These are phyloP conservation scores for Zaprionus gabonicus DNA, from an alignment of 1,140 invertebrate species.

Conservation along the genomic window DNA sequence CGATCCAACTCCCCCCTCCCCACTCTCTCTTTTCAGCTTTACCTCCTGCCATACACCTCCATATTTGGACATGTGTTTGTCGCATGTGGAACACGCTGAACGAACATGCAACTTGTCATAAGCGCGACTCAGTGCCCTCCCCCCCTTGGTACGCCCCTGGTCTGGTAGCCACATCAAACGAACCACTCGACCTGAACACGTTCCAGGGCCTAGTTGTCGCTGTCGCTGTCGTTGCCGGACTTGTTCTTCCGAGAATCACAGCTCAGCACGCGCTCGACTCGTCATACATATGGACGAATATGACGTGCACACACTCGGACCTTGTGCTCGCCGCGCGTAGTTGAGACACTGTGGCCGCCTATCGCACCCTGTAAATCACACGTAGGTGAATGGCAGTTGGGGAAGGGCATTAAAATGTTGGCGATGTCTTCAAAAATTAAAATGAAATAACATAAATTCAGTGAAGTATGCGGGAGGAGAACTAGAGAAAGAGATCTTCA, in stretches of 20 bases:
- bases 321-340: neutral
- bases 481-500: neutral
- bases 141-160: neutral
- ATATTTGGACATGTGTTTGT: conserved; percentile 40
- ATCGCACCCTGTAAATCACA: conserved; percentile 58
- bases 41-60: conserved; percentile 3
- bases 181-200: conserved; percentile 56
- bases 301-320: conserved; percentile 26
- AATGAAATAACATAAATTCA: conserved; percentile 67
- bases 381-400: conserved; percentile 35
- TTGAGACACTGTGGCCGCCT: conserved; percentile 5
- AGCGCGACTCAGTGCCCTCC: conserved; percentile 39
- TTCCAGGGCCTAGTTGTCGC: conserved; percentile 32
- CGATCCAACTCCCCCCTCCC: neutral
- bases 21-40: neutral
- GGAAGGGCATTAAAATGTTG: conserved; percentile 60
- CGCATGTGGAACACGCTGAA: conserved; percentile 71
- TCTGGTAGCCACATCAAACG: neutral
- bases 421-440: conserved; percentile 56
- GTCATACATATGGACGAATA: conserved; percentile 48
- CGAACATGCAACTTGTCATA: conserved; percentile 72
- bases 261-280: conserved; percentile 59
- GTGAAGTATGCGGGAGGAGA: neutral
- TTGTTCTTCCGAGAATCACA: conserved; percentile 77
- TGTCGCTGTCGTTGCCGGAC: conserved; percentile 37